A percentile compares a stretch with the other conserved stretches of the same genome.
phyloP scores from a whole-genome alignment of 2,888 invertebrate genomes.

The Linhomoeus sp. region DNA sequence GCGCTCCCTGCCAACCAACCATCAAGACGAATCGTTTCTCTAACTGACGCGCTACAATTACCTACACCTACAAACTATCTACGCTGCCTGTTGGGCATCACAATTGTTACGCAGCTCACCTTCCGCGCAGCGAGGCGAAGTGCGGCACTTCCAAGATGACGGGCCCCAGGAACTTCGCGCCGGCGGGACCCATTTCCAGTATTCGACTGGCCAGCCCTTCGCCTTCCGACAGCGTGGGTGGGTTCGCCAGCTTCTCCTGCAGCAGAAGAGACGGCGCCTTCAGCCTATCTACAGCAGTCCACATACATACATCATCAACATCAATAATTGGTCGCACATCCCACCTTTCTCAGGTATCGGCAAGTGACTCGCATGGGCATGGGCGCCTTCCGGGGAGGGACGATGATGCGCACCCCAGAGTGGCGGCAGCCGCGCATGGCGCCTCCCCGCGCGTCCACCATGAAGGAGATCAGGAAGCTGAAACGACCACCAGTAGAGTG shows the following conservation, averaged over 20 bases:
- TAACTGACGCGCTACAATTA: no score
- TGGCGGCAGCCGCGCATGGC: slow-evolving; percentile 97
- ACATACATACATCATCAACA: no score
- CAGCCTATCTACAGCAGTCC: no score
- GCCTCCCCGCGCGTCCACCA: slow-evolving; percentile 96
- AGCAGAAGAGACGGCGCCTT: no score
- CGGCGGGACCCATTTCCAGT: slow-evolving; percentile 85
- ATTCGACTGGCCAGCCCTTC: slow-evolving; percentile 90
- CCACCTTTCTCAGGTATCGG: slow-evolving; percentile 58
- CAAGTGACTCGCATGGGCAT: slow-evolving; percentile 95
- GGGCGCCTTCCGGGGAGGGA: slow-evolving; percentile 85
- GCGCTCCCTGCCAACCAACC: slow-evolving; percentile 48
- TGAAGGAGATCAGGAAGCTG: slow-evolving; percentile 84
- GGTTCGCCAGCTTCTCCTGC: slow-evolving; percentile 49
- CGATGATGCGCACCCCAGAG: slow-evolving; percentile 89
- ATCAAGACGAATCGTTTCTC: no score
- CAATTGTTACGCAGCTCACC: no score
- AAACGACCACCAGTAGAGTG: no score
- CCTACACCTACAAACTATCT: no score
- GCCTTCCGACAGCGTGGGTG: slow-evolving; percentile 95
- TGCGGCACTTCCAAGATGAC: slow-evolving; percentile 46
- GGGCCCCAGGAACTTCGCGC: slow-evolving; percentile 82
- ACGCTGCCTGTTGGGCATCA: no score
- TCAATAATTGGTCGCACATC: no score
- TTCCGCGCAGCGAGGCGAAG: slow-evolving; percentile 84